Base-by-base conservation (phyloP, 2,113 vertebrate genomes). In the Tauraco erythrolophus region DNA sequence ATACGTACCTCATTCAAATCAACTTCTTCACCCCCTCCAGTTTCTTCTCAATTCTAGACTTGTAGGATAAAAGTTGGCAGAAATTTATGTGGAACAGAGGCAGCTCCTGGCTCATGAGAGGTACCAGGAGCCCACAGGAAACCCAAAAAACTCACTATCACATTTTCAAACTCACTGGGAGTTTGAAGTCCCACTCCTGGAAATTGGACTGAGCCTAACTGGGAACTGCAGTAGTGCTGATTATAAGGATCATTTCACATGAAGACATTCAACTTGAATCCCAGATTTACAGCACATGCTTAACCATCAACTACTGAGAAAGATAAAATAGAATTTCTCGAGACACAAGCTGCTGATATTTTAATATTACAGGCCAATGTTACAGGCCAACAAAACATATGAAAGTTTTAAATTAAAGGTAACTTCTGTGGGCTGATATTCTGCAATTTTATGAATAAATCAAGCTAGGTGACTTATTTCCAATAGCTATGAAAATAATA, bases 401-500 rank as follows among this genome's bases (percentile, higher is more conserved):
- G 13, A 79, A 94, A 76, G 28, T 41, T 78, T 94, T 77, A 87
- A 92, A 91, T 82, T 91, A 77, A 96, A 92, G 45, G 78, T 61
- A 31, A 83, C 15, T 92, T 84, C 69, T 81, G 43, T 22, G 72
- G 72, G n/a, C 8, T 87, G 22, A 68, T 81, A 84, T 60, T 88
- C 77, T 88, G 28, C n/a, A 79, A 84, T 64, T 92, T 75, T 78
- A 84, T 18, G 3, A 35, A 71, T 58, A 90, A 76, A 81, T 94
- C 84, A 97, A 92, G 76, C 43, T 71, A 92, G 72, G 84, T 72
- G 84, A 95, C 78, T 87, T 69, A 78, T 82, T 96, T 95, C n/a
- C 54, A 91, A 85, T 91, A 72, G 76, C 60, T 84, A 75, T 91
- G 90, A 51, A 92, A 77, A 93, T 51, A 94, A 43, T 75, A 97